Evolutionary conservation across 2,113 vertebrate species (phyloP).

Genomic region (Lepus europaeus): DNA sequence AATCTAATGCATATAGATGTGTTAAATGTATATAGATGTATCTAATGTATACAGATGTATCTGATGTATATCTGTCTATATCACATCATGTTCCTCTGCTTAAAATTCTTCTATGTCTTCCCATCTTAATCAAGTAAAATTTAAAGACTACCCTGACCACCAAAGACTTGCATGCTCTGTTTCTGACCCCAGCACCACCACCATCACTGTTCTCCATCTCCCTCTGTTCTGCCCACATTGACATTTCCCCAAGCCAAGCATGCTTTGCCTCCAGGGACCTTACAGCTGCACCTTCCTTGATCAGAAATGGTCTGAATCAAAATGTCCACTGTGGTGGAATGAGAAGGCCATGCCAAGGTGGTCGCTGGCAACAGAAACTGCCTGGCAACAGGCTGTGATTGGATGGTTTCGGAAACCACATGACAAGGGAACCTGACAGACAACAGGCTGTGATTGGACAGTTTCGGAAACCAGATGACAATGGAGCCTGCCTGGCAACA

Average conservation of each 20-base stretch:
- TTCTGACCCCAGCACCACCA: not conserved
- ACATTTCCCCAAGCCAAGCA: not conserved
- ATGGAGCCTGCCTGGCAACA: too few species aligned
- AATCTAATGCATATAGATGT: not conserved
- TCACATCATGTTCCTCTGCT: not conserved
- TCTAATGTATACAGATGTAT: too few species aligned
- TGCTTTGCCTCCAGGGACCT: not conserved
- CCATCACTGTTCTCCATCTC: not conserved
- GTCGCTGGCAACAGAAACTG: too few species aligned
- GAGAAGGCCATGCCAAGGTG: too few species aligned
- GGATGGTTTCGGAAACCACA: too few species aligned
- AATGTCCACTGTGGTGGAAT: not conserved
- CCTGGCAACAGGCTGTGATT: too few species aligned
- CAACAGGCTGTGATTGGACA: too few species aligned
- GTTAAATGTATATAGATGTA: not conserved
- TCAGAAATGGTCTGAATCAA: not conserved
- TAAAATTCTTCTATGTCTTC: slow-evolving; percentile 1
- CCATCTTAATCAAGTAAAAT: slow-evolving; percentile 8
- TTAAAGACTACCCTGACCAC: not conserved
- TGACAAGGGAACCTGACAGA: too few species aligned
- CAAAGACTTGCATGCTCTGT: not conserved
- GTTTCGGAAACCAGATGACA: too few species aligned
- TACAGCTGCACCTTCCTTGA: not conserved
- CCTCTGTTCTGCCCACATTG: not conserved
- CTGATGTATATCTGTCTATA: too few species aligned